These are phyloP conservation scores for Athalia circularis DNA, from an alignment of 2,888 invertebrate genomes.

Conservation along the genomic window DNA sequence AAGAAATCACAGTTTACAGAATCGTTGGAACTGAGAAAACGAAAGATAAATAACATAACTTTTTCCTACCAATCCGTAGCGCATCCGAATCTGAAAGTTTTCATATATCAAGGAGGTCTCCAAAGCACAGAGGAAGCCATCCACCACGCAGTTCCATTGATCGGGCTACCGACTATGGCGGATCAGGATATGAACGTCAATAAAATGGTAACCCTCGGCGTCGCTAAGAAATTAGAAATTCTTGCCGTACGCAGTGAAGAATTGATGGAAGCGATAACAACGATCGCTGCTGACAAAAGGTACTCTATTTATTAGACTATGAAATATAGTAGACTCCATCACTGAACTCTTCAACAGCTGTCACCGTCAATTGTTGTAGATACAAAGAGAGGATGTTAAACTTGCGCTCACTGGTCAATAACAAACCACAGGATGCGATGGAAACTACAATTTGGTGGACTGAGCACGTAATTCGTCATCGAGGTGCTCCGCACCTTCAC, in stretches of 20 bases:
- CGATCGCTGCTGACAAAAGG: conserved; percentile 55
- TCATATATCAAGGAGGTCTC: conserved; percentile 62
- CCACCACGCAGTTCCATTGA: conserved; percentile 56
- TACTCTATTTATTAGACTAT: background rate
- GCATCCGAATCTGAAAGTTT: conserved; percentile 61
- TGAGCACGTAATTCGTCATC: conserved; percentile 60
- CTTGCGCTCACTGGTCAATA: conserved; percentile 25
- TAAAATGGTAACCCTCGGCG: conserved; percentile 52
- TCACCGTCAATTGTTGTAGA: conserved; percentile 47
- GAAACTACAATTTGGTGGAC: conserved; percentile 59
- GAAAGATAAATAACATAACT: too few relatives aligned
- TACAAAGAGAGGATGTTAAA: conserved; percentile 57
- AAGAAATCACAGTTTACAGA: background rate
- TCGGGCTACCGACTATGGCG: conserved; percentile 58
- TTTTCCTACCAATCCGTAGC: conserved; percentile 48
- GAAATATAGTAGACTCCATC: background rate
- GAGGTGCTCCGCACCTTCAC: conserved; percentile 54
- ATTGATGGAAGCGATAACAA: conserved; percentile 50
- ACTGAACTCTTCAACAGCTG: background rate
- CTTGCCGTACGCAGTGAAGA: conserved; percentile 42
- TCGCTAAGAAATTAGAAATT: conserved; percentile 53
- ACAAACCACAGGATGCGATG: conserved; percentile 53
- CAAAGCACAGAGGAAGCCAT: conserved; percentile 63
- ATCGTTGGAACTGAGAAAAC: too few relatives aligned
- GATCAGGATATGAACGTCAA: conserved; percentile 57